phyloP scores from a whole-genome alignment of 2,888 invertebrate species.

The Ligdia adustata region DNA sequence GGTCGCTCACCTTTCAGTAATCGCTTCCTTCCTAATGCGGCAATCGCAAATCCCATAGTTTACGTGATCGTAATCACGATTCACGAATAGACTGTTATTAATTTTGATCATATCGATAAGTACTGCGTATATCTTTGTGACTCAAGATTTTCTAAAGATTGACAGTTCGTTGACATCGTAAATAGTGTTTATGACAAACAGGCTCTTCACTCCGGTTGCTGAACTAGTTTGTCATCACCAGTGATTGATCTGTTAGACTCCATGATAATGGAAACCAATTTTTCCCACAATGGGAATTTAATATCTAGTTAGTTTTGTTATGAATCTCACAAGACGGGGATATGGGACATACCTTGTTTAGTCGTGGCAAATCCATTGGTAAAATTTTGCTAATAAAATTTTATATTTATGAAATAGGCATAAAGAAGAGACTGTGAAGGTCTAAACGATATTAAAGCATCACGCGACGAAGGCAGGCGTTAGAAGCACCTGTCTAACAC shows the following conservation, averaged over 20 bases:
- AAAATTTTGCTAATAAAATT: too few species aligned
- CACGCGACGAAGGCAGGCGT: conserved; percentile 40
- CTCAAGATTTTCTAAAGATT: conserved; percentile 28
- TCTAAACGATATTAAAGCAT: conserved; percentile 7
- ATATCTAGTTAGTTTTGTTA: too few species aligned
- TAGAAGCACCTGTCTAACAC: conserved; percentile 77
- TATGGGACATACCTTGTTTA: too few species aligned
- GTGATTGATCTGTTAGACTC: not conserved
- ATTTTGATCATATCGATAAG: conserved; percentile 11
- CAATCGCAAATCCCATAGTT: conserved; percentile 65
- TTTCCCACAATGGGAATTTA: too few species aligned
- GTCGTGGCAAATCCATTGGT: too few species aligned
- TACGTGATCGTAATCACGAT: conserved; percentile 69
- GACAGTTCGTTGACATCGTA: conserved; percentile 50
- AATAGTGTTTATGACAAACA: conserved; percentile 33
- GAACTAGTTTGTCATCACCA: conserved; percentile 17
- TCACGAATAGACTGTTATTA: conserved; percentile 5
- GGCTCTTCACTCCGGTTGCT: conserved; percentile 10
- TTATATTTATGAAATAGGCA: too few species aligned
- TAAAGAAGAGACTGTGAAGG: too few species aligned
- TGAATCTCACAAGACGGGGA: too few species aligned
- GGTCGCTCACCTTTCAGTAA: conserved; percentile 79
- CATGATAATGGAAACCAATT: too few species aligned
- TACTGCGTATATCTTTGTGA: conserved; percentile 11
- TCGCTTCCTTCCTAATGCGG: conserved; percentile 77